These are phyloP conservation scores for Mimumesa dahlbomi DNA, from an alignment of 2,888 invertebrate genomes.

Conservation along the genomic window DNA sequence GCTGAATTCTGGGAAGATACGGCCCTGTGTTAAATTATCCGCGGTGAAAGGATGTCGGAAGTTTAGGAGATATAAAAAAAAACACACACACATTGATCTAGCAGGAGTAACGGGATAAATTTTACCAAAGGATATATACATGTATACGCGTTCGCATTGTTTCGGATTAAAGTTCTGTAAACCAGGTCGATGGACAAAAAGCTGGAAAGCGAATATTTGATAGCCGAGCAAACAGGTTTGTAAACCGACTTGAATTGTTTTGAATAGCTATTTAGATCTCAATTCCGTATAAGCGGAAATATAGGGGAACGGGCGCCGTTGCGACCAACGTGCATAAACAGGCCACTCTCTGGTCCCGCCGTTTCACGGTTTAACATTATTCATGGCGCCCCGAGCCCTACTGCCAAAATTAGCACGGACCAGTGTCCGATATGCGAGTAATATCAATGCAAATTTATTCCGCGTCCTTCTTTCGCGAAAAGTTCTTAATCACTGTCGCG, in stretches of 20 bases:
- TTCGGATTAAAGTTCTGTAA: too few relatives aligned
- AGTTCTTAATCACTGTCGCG: conserved; percentile 41
- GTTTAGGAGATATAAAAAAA: too few relatives aligned
- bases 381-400: conserved; percentile 50
- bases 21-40: too few relatives aligned
- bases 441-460: conserved; percentile 47
- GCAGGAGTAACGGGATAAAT: too few relatives aligned
- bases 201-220: conserved; percentile 28
- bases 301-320: conserved; percentile 23
- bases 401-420: conserved; percentile 56
- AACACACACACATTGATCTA: too few relatives aligned
- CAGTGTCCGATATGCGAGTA: conserved; percentile 48
- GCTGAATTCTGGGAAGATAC: too few relatives aligned
- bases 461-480: conserved; percentile 28
- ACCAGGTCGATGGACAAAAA: conserved; percentile 6
- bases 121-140: too few relatives aligned
- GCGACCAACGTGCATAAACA: conserved; percentile 50
- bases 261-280: conserved; percentile 41
- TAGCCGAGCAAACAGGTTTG: conserved; percentile 26
- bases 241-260: conserved; percentile 53
- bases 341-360: conserved; percentile 18
- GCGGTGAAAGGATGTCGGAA: too few relatives aligned
- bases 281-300: conserved; percentile 46
- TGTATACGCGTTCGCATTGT: too few relatives aligned
- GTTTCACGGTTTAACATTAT: conserved; percentile 53